Base-by-base conservation (phyloP, 2,888 invertebrate species). In the Pyrochroa serraticornis region DNA sequence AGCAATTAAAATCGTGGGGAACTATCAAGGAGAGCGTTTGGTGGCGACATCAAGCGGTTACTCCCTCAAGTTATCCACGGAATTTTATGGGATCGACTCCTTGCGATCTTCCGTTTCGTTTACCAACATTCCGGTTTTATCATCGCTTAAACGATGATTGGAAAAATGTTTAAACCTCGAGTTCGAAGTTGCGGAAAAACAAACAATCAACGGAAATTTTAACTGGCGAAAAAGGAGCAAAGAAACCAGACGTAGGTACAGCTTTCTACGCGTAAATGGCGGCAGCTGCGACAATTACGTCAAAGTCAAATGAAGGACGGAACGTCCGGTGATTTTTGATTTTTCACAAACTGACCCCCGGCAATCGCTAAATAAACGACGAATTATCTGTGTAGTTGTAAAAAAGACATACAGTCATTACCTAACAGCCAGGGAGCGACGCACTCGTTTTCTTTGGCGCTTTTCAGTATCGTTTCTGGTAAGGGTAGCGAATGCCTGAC, bases 371-470 rank as follows among this genome's bases (percentile, higher is more conserved):
- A 48, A 48, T 33, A 30, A 35, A 35, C n/a, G n/a, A 6, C 35
- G n/a, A 35, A 35, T n/a, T 30, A 9, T 58, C 53, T 49, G 38
- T 57, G 46, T 58, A 50, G 50, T 46, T 44, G 49, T 58, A 60
- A 66, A 71, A 70, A 68, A 66, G 69, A 74, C 74, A 76, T 75
- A 76, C 75, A 74, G 72, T 75, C 75, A 77, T 87, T 87, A 98
- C 98, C 98, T 83, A 99, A 89, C 78, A 99, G 88, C 98, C 99
- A 99, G 56, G 98, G 98, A 63, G 99, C 98, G 68, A 98, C 98
- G 68, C 94, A 91, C 79, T 96, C 93, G 80, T 94, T 94, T 73
- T 95, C 95, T 82, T 97, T 96, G 79, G 95, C 96, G 78, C 95
- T 93, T 82, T 98, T 97, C 72, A 98, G 87, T 75, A 99, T 98